Base-by-base conservation (phyloP, 2,888 invertebrate species). In the Mimas tiliae region DNA sequence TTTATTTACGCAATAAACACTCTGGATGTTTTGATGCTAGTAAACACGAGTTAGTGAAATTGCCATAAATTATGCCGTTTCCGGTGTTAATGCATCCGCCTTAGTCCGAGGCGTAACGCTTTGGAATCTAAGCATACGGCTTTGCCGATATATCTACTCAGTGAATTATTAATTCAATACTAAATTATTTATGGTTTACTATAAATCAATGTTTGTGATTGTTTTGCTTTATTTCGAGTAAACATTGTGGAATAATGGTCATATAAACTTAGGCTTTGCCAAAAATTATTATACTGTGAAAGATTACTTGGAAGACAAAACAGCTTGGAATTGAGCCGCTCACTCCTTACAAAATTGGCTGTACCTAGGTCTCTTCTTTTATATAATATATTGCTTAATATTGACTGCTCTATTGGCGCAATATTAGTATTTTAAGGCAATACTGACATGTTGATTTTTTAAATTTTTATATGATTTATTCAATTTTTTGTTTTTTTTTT, bases 41-140 rank as follows among this genome's bases (percentile, higher is more conserved):
- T 58, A 58, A 58, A 19, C 42, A 42, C 42, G 58, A 42, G 58
- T 58, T 58, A 58, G 58, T 58, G 58, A 58, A 58, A 58, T 58
- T 58, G 58, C 19, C 51, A 51, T 64, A 64, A 64, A 64, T 64
- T 51, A 51, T 64, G 16, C 50, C 34, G 38, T 64, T 64, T 64
- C 63, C 63, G 34, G 63, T 64, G 19, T 50, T 51, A 51, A 48
- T 50, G 63, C 63, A 64, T 64, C 63, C 63, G 63, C 48, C 33
- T 38, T 19, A 16, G 58, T 11, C 1, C 12, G 38, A 19, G 50
- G 19, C 19, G 19, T 8, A n/a, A n/a, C n/a, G n/a, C n/a, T n/a
- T n/a, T 19, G 8, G 50, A 9, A 50, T 19, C 58, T 16, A 19
- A 12, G 16, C 55, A 52, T 52, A 11, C 27, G 58, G 42, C 58